Conservation (phyloP, 2,113 vertebrate genomes). For the Pituophis catenifer region DNA sequence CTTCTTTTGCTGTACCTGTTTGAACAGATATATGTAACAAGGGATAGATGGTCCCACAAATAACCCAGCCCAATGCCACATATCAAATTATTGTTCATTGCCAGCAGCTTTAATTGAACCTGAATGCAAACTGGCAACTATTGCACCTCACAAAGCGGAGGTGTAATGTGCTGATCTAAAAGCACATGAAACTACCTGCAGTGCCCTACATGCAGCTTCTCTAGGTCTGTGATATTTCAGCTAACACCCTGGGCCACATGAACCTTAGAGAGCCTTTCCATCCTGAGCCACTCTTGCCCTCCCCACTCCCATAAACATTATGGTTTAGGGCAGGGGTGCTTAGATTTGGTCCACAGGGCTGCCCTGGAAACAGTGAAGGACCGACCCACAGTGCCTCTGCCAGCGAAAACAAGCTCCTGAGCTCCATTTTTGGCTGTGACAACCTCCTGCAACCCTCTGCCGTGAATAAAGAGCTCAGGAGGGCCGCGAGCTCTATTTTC, state of each 20-base stretch:
- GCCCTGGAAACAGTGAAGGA: no score
- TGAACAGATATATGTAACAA: background rate
- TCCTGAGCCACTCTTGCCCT: background rate
- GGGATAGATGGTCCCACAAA: background rate
- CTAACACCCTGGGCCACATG: background rate
- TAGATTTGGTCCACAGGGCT: no score
- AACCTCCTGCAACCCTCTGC: no score
- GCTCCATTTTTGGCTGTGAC: no score
- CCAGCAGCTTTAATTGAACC: background rate
- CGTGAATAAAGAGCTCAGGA: no score
- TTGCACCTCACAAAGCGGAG: background rate
- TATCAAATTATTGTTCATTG: background rate
- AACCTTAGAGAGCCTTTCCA: background rate
- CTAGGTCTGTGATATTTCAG: background rate
- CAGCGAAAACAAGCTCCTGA: no score
- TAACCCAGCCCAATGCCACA: background rate
- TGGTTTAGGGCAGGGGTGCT: background rate
- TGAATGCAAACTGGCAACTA: background rate
- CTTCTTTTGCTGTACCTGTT: background rate
- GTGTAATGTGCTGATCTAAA: background rate
- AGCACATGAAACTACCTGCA: background rate
- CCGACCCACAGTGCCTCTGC: no score
- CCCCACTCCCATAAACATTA: background rate
- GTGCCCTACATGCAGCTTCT: background rate
- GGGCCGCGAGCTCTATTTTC: no score